phyloP scores from a whole-genome alignment of 2,888 invertebrate species.

The Elysia crispata region DNA sequence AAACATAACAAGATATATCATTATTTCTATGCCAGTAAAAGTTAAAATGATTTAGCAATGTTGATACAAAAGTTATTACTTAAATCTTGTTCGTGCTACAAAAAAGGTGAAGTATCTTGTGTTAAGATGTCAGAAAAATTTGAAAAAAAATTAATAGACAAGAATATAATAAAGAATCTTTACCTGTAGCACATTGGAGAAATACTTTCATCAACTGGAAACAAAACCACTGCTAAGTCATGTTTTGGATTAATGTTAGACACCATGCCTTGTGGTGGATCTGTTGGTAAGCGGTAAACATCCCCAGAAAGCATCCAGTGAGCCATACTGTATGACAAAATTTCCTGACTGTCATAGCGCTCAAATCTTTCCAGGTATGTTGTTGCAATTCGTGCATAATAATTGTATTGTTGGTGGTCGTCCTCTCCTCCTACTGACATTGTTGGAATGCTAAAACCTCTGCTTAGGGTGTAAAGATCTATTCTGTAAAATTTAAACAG shows the following conservation, averaged over 20 bases:
- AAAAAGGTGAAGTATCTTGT: too few relatives aligned
- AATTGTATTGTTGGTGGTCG: conserved; percentile 21
- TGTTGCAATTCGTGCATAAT: conserved; percentile 56
- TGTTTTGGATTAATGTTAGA: conserved; percentile 35
- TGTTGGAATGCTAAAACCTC: neutral
- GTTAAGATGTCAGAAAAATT: too few relatives aligned
- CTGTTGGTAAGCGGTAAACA: conserved; percentile 73
- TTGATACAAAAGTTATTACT: too few relatives aligned
- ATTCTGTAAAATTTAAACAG: too few relatives aligned
- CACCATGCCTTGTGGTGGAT: conserved; percentile 74
- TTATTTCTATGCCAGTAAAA: too few relatives aligned
- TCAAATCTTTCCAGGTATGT: conserved; percentile 74
- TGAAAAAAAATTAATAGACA: too few relatives aligned
- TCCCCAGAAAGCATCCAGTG: conserved; percentile 76
- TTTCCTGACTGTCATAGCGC: conserved; percentile 74
- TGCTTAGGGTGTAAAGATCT: too few relatives aligned
- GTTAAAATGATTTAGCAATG: too few relatives aligned
- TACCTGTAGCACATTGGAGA: conserved; percentile 46
- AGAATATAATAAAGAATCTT: neutral
- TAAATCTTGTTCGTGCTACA: too few relatives aligned
- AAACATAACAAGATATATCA: too few relatives aligned
- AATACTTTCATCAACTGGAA: conserved; percentile 29
- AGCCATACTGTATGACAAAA: conserved; percentile 69
- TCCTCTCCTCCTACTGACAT: conserved; percentile 41
- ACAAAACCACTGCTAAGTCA: conserved; percentile 26